phyloP scores from a whole-genome alignment of 2,888 invertebrate species.

The Aricia artaxerxes region DNA sequence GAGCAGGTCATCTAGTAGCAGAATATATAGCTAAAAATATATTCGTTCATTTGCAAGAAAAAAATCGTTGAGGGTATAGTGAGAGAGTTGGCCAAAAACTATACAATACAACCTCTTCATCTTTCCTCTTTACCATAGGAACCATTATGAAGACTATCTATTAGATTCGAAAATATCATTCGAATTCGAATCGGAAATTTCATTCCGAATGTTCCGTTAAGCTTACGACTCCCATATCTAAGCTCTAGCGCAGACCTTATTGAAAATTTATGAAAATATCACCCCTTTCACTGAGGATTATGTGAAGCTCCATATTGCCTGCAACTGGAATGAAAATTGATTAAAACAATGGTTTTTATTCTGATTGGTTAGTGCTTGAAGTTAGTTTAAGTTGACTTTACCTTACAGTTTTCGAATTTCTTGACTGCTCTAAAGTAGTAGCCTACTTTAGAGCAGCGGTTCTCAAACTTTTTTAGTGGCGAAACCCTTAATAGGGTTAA shows the following conservation, averaged over 20 bases:
- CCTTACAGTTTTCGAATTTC: too few relatives aligned
- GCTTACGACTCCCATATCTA: neutral
- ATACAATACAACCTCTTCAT: too few relatives aligned
- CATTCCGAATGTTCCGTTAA: neutral
- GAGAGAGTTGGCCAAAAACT: too few relatives aligned
- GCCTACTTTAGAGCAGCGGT: too few relatives aligned
- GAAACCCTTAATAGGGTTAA: too few relatives aligned
- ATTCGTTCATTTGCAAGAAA: too few relatives aligned
- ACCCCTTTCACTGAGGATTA: neutral
- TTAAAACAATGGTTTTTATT: neutral
- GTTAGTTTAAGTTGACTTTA: too few relatives aligned
- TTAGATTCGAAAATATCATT: neutral
- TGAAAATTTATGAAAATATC: constrained; percentile 10
- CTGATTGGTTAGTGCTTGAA: neutral
- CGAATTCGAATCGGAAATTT: neutral
- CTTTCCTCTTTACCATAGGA: neutral
- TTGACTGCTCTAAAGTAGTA: too few relatives aligned
- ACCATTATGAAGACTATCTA: neutral
- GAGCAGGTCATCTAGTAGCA: too few relatives aligned
- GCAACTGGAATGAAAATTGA: neutral
- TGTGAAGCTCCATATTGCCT: neutral
- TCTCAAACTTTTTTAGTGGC: too few relatives aligned
- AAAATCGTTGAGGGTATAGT: too few relatives aligned
- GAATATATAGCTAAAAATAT: too few relatives aligned
- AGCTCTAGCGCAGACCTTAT: neutral